A percentile compares a stretch with the other conserved stretches of the same genome.
Conservation (phyloP, 2,113 vertebrate species). For the Anguilla japonica region DNA sequence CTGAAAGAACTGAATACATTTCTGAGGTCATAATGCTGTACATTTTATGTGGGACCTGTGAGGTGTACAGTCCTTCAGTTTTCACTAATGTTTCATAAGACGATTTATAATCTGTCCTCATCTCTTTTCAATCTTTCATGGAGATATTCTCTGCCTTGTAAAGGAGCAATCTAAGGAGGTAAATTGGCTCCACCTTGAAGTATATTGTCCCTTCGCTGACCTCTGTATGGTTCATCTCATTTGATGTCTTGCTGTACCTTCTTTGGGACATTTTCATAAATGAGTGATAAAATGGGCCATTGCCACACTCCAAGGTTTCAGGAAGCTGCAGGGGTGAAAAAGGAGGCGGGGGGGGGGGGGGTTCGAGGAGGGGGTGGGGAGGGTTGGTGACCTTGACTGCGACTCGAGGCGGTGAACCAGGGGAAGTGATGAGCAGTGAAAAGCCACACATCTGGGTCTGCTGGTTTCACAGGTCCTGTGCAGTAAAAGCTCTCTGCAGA, state of each 20-base stretch:
- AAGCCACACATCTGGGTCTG: conserved; percentile 42
- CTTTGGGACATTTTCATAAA: not conserved
- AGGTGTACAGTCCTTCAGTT: too few species aligned
- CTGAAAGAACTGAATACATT: too few species aligned
- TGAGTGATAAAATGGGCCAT: not conserved
- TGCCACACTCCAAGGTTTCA: not conserved
- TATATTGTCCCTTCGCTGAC: not conserved
- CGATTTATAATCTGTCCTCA: too few species aligned
- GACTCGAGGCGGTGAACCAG: conserved; percentile 29
- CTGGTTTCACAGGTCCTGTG: conserved; percentile 26
- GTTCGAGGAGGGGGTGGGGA: not conserved
- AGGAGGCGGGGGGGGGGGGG: not conserved
- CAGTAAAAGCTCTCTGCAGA: conserved; percentile 22
- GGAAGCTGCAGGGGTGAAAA: not conserved
- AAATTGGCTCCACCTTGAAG: too few species aligned
- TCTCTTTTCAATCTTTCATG: too few species aligned
- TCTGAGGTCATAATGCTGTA: too few species aligned
- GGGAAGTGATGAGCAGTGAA: conserved; percentile 44
- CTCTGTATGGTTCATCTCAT: not conserved
- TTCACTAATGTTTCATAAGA: too few species aligned
- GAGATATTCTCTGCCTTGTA: too few species aligned
- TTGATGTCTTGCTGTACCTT: not conserved
- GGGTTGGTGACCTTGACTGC: conserved; percentile 38
- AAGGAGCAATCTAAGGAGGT: too few species aligned
- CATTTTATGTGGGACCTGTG: too few species aligned